Base-by-base conservation (phyloP, 2,113 vertebrate genomes). In the Seriola quinqueradiata region DNA sequence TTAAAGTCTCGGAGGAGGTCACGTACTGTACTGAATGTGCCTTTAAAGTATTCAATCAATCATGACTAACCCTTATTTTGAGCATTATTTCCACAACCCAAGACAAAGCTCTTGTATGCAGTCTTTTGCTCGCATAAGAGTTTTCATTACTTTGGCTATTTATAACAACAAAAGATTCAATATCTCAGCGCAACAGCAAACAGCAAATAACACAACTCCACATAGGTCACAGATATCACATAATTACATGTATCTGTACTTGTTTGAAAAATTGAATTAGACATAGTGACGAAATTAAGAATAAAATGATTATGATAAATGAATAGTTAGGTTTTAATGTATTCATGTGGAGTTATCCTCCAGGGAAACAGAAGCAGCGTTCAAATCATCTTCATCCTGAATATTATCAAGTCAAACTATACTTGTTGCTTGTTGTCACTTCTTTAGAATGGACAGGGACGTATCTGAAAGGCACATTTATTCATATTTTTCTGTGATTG, bases 1-100 rank as follows among this genome's bases (percentile, higher is more conserved):
- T 23, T n/a, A 79, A 46, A 79, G 52, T 89, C 81, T 85, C 68
- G 23, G 68, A 85, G 81, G 89, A 11, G 79, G 79, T 84, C 36
- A 82, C 81, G 88, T 91, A 90, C 87, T 94, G 89, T 93, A 90
- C 83, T 92, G 77, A 93, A 94, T 91, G 92, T 93, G 93, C 93
- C 94, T 95, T 95, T 88, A 79, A 92, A 86, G 82, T 86, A 84
- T 88, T 86, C 73, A 64, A 83, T 86, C 79, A 84, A 86, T 87
- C 65, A 48, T n/a, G 17, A 55, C n/a, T 36, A 72, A 36, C 32
- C 54, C 38, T 60, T 40, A 50, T 77, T 73, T 64, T n/a, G 32
- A 64, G 54, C 59, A 48, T 58, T 44, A n/a, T 48, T 52, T 34
- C 64, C 73, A 66, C 34, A 54, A 28, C 19, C 36, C 21, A 36